phyloP scores from a whole-genome alignment of 1,140 invertebrate genomes.

The Protaetia brevitarsis region DNA sequence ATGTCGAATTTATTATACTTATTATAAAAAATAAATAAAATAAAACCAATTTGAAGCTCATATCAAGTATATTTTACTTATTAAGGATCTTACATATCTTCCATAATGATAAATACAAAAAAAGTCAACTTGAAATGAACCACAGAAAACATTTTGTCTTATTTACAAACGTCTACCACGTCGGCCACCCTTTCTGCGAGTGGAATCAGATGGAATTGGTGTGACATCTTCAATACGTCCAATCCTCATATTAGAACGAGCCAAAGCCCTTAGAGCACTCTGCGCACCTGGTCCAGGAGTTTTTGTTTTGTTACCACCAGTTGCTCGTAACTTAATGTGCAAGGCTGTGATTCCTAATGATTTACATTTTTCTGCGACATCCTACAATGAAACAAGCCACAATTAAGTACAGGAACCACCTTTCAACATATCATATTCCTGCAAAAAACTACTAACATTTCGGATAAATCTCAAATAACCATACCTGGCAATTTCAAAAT shows the following conservation, averaged over 20 bases:
- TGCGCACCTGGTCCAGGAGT: conserved; percentile 98
- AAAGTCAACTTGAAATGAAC: conserved; percentile 8
- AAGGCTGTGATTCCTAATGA: conserved; percentile 93
- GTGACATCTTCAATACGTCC: conserved; percentile 99
- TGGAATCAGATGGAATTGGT: conserved; percentile 98
- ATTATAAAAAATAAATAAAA: not conserved
- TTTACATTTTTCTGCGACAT: conserved; percentile 99
- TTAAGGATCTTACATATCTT: not conserved
- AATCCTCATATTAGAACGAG: conserved; percentile 99
- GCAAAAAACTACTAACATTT: no score
- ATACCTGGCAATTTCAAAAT: no score
- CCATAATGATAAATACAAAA: not conserved
- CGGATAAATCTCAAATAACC: no score
- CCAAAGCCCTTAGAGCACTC: conserved; percentile 94
- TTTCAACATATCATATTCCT: no score
- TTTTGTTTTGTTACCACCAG: conserved; percentile 97
- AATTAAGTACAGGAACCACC: no score
- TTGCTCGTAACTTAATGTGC: conserved; percentile 97
- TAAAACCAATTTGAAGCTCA: not conserved
- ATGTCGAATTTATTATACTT: no score
- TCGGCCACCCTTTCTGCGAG: conserved; percentile 98
- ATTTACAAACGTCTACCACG: conserved; percentile 96
- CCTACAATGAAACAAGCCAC: conserved; percentile 69
- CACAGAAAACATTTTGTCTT: not conserved
- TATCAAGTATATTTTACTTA: conserved; percentile 18